Conservation (phyloP, 2,797 vertebrate species). For the Limosa lapponica region DNA sequence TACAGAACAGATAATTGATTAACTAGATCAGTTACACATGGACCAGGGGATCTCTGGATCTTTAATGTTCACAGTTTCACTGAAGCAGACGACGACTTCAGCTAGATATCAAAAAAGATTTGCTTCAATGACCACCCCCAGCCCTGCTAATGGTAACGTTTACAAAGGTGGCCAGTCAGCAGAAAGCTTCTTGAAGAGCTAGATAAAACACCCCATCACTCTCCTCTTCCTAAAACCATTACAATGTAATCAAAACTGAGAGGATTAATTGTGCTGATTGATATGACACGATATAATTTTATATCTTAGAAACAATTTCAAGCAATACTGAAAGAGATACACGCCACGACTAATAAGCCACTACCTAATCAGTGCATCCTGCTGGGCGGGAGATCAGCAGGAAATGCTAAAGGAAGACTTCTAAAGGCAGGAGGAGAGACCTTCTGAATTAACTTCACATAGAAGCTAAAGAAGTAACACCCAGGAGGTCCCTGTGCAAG, state of each 20-base stretch:
- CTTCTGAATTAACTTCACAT: neutral
- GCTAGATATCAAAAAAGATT: neutral
- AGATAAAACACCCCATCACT: neutral
- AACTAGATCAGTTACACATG: neutral
- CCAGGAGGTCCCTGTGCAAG: neutral
- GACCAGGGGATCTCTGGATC: neutral
- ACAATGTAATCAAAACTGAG: neutral
- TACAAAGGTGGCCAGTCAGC: rapidly evolving
- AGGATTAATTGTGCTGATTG: neutral
- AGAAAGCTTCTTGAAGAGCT: neutral
- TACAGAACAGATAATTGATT: neutral
- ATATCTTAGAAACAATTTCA: neutral
- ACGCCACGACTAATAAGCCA: neutral
- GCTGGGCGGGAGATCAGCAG: neutral
- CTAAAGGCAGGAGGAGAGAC: neutral
- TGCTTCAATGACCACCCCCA: rapidly evolving
- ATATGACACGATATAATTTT: neutral
- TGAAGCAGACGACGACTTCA: neutral
- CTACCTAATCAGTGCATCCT: rapidly evolving
- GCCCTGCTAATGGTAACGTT: neutral
- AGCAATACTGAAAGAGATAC: neutral
- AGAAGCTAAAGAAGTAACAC: neutral
- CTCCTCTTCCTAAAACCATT: neutral
- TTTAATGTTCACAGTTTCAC: neutral
- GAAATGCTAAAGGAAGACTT: neutral